Evolutionary conservation across 30 jellyfish, hydroid and myxozoan genomes (phyloP), one percentile per base, ranked within the genome.

Genomic region (Hydra vulgaris): DNA sequence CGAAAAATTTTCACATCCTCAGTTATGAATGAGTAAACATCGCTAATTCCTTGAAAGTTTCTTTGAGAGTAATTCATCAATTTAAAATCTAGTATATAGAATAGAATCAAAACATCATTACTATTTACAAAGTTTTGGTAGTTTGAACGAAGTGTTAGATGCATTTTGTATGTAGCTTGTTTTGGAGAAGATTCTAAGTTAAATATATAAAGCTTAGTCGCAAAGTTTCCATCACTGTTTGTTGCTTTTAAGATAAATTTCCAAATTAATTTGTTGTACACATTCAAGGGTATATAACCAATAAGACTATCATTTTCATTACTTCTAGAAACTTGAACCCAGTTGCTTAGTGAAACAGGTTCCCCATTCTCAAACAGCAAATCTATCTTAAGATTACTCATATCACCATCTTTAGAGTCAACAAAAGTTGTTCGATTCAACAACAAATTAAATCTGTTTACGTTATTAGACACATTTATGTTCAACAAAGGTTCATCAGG

Each of bases 201-300:
- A 21, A 80, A 80, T 15, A 27, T 80, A 21, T 66, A 71, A 21
- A 66, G 17, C 73, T 80, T 68, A 4, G 24, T 40, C 7, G 82
- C 87, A 67, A 15, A 26, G 23, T 67, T 75, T 18, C 93, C 94
- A 40, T 70, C 85, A 26, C 78, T 61, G 22, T 85, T 94, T 22
- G 94, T 85, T 0, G 95, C 97, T 69, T 90, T 89, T 74, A 89
- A 66, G 23, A 88, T 72, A 72, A 71, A 81, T 74, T 70, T 68
- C 75, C 75, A 68, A 20, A n/a, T 20, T 23, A 68, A n/a, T 68
- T 68, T 20, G 16, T 68, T n/a, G 23, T n/a, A 55, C 19, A 25
- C 54, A 20, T 18, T 21, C 17, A 4, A 4, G 54, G 66, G 18
- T 12, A 78, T 78, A 61, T 52, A 78, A 8, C 85, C 85, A 53